Evolutionary conservation across 2,797 vertebrate genomes (phyloP), one percentile per base, ranked within the genome.

Genomic region (Ataeniobius toweri): DNA sequence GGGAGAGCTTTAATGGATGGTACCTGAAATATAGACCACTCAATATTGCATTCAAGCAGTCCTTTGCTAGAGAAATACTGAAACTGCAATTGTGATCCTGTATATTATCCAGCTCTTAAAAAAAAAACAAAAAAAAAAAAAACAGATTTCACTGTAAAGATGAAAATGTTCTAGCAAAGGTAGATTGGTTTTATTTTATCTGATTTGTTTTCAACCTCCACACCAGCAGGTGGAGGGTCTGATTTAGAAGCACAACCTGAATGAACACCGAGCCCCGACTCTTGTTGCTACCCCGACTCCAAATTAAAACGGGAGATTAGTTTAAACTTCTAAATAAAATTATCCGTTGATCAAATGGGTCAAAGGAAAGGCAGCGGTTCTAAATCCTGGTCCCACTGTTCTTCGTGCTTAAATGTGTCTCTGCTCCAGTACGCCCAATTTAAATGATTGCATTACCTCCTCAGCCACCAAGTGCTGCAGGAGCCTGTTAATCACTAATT

Each of bases 171-270:
- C 56, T 12, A n/a, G 24, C 7, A 58, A 58, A 26, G 3, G 53
- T 56, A 24, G 20, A 56, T 56, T 8, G 22, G 55, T 2, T 24
- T 56, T 56, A 56, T 56, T 56, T 56, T 1, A 12, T 13, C 13
- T 28, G 3, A 18, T 26, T 22, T 28, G 44, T 31, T 50, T 77
- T 78, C 8, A 71, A n/a, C 89, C 88, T 90, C 91, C 91, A 72
- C 0, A 63, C 73, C 90, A 88, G 83, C 56, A 89, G 90, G 82
- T 82, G 91, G 89, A 14, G 87, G 56, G 71, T 82, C 63, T 59
- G 85, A 82, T 82, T 36, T 75, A 26, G 28, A 31, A 14, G 59
- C 41, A 9, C 16, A 16, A 26, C 59, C 71, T 13, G 31, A 72
- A 50, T 36, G 41, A n/a, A 51, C 8, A 72, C 28, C 4, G 55